Percentiles rank a stretch among this genome's conserved stretches.
Evolutionary conservation across 2,888 invertebrate genomes (phyloP).

Genomic region (Perdita meconis): DNA sequence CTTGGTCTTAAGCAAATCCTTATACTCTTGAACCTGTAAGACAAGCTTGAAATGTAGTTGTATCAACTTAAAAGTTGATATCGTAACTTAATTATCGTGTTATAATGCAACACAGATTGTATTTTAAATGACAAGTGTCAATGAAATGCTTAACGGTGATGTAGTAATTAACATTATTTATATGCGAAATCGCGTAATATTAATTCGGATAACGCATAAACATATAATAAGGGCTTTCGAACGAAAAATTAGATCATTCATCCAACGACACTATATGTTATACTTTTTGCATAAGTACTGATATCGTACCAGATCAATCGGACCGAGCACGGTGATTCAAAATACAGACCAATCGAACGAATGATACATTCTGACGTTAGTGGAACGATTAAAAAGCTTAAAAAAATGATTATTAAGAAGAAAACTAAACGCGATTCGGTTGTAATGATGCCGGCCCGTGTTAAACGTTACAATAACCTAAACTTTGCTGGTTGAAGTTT

Average conservation of each 20-base stretch:
- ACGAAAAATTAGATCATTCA: neutral
- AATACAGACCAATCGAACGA: neutral
- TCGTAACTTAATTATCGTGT: no score
- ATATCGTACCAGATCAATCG: neutral
- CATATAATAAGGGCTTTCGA: neutral
- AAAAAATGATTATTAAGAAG: neutral
- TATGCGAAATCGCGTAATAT: neutral
- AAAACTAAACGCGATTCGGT: neutral
- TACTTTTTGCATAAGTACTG: constrained; percentile 2
- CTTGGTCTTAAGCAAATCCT: constrained; percentile 93
- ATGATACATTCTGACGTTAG: neutral
- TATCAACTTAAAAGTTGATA: no score
- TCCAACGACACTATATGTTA: neutral
- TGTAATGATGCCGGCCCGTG: constrained; percentile 31
- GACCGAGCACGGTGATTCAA: neutral
- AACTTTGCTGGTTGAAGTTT: constrained; percentile 20
- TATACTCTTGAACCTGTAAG: constrained; percentile 94
- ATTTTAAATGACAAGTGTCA: neutral
- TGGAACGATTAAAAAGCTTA: neutral
- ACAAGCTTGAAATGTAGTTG: constrained; percentile 62
- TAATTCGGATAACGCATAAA: neutral
- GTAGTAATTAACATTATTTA: neutral
- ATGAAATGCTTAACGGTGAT: neutral
- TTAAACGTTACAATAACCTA: constrained; percentile 42
- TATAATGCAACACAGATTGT: no score